These are phyloP conservation scores for Mastacembelus armatus DNA, from an alignment of 2,797 vertebrate genomes.

Conservation along the genomic window DNA sequence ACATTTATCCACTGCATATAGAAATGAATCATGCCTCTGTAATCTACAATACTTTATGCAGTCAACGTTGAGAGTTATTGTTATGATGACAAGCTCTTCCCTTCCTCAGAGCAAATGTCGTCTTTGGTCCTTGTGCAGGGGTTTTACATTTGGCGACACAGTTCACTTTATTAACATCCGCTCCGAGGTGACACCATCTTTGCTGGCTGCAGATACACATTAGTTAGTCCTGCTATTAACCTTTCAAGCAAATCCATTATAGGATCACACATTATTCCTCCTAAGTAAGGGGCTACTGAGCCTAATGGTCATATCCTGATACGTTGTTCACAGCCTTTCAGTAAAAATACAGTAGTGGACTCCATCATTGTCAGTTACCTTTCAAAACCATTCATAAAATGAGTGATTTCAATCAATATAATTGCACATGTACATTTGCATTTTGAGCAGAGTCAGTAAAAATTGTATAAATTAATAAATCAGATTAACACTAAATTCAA, in stretches of 20 bases:
- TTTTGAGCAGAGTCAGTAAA: too few relatives aligned
- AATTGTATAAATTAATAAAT: background rate
- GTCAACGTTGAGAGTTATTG: background rate
- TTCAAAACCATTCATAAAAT: background rate
- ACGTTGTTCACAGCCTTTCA: background rate
- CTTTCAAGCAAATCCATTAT: constrained; percentile 1
- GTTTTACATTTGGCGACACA: background rate
- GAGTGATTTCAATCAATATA: background rate
- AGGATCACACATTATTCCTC: background rate
- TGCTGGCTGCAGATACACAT: background rate
- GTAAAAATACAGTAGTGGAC: constrained; percentile 4
- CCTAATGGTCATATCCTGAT: background rate
- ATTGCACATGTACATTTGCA: background rate
- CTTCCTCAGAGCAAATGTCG: background rate
- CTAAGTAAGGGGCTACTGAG: background rate
- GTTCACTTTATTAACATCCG: background rate
- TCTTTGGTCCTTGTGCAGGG: background rate
- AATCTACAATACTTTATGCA: background rate
- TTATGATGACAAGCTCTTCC: constrained; percentile 4
- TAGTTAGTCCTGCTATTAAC: background rate
- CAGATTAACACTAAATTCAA: too few relatives aligned
- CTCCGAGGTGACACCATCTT: background rate
- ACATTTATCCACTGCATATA: background rate
- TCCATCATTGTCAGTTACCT: constrained; percentile 23
- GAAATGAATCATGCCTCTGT: background rate